Evolutionary conservation across 2,888 invertebrate species (phyloP), one percentile per base, ranked within the genome.

Genomic region (Parthenolecanium corni): DNA sequence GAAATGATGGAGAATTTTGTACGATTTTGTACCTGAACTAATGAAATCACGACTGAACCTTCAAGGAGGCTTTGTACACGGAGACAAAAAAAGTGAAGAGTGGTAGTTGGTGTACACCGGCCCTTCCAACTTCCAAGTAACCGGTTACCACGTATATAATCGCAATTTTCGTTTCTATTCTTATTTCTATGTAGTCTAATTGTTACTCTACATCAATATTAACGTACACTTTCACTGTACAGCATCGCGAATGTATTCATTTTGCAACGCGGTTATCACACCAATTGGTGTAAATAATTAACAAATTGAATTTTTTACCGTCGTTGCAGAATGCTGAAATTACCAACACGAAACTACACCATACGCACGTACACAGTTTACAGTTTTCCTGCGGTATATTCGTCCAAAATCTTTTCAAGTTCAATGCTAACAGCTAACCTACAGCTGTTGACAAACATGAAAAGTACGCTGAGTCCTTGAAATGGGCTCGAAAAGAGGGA

Each of bases 81-180:
- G 42, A 31, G 31, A 9, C 4, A 31, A 31, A 31, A 9, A 31
- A 31, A 9, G 31, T 31, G 31, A 14, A 38, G 54, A 54, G 54
- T 42, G 54, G 54, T 40, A 40, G 54, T 2, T 54, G 52, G 36
- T 36, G 40, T 24, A 54, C 54, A 42, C 54, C 54, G 54, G 54
- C 54, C 54, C 54, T 54, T 54, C 54, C 54, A 54, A 54, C 54
- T 54, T 54, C 54, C 54, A 54, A 54, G 40, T 54, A 54, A 54
- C 54, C 54, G 54, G 54, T 54, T 54, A 54, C 31, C 54, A 54
- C 54, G 54, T 40, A 54, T n/a, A n/a, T 40, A 54, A 40, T 54
- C 42, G 54, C 42, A 54, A 54, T 54, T n/a, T 54, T 54, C 54
- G 54, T 54, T 54, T 54, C 54, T 54, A n/a, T n/a, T n/a, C n/a